Evolutionary conservation across 2,888 invertebrate genomes (phyloP).

Genomic region (Augiades crinisus): DNA sequence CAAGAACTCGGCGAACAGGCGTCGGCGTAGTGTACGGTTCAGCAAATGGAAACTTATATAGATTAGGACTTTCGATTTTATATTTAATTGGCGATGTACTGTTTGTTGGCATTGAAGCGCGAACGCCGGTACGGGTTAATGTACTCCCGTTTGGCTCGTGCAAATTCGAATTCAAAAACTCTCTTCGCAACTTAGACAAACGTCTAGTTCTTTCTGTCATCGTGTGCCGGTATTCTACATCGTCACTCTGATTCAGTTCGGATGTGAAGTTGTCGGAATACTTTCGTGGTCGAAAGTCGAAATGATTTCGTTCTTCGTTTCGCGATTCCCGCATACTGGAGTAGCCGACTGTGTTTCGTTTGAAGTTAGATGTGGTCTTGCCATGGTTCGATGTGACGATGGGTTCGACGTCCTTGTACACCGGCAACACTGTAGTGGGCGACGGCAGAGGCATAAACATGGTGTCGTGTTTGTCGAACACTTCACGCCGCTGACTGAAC

Average conservation of each 20-base stretch:
- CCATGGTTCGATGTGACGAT: constrained; percentile 73
- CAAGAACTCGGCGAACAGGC: constrained; percentile 57
- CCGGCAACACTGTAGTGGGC: constrained; percentile 49
- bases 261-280: constrained; percentile 75
- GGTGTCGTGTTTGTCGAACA: constrained; percentile 76
- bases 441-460: constrained; percentile 69
- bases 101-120: constrained; percentile 65
- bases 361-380: constrained; percentile 70
- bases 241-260: constrained; percentile 67
- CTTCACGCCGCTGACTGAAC: constrained; percentile 77
- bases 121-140: constrained; percentile 58
- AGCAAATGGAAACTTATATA: constrained; percentile 76
- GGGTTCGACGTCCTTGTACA: constrained; percentile 59
- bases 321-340: constrained; percentile 74
- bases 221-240: constrained; percentile 68
- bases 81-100: constrained; percentile 55
- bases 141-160: constrained; percentile 62
- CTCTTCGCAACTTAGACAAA: constrained; percentile 66
- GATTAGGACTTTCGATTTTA: constrained; percentile 72
- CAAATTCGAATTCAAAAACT: constrained; percentile 69
- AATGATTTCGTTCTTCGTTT: constrained; percentile 54
- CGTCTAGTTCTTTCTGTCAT: constrained; percentile 70
- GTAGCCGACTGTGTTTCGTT: constrained; percentile 65
- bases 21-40: constrained; percentile 74
- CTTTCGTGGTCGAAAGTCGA: constrained; percentile 68